These are phyloP conservation scores for Eupeodes latifasciatus DNA, from an alignment of 2,888 invertebrate species.

Conservation along the genomic window DNA sequence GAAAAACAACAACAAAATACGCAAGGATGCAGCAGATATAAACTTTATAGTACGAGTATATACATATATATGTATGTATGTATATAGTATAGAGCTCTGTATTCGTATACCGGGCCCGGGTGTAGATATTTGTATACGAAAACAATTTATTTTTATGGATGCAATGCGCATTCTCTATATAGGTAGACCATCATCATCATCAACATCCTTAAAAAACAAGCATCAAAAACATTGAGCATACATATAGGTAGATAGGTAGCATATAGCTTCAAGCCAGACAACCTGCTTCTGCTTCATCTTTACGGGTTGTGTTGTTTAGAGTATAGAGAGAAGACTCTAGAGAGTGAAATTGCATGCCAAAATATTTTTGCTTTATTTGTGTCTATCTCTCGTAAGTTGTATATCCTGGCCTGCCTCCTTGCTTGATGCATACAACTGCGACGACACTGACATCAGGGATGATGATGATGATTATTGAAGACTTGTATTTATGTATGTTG, in stretches of 20 bases:
- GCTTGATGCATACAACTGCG: slow-evolving; percentile 12
- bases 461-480: neutral
- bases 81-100: neutral
- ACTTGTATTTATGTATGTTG: slow-evolving; percentile 7
- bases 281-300: neutral
- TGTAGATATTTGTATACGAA: neutral
- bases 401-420: too few relatives aligned
- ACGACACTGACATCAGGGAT: slow-evolving; percentile 11
- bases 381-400: slow-evolving; percentile 10
- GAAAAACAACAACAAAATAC: neutral
- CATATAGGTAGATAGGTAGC: neutral
- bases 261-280: slow-evolving; percentile 47
- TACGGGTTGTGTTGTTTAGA: too few relatives aligned
- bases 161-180: slow-evolving; percentile 69
- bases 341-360: slow-evolving; percentile 65
- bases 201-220: neutral
- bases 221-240: neutral
- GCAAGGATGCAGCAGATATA: slow-evolving; percentile 36
- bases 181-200: slow-evolving; percentile 11
- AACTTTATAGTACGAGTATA: neutral
- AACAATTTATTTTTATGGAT: slow-evolving; percentile 32
- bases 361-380: slow-evolving; percentile 40
- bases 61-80: too few relatives aligned
- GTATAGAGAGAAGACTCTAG: neutral
- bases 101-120: neutral